A percentile compares a stretch with the other conserved stretches of the same genome.
Conservation (phyloP, 2,797 vertebrate species). For the Arctocebus calabarensis region DNA sequence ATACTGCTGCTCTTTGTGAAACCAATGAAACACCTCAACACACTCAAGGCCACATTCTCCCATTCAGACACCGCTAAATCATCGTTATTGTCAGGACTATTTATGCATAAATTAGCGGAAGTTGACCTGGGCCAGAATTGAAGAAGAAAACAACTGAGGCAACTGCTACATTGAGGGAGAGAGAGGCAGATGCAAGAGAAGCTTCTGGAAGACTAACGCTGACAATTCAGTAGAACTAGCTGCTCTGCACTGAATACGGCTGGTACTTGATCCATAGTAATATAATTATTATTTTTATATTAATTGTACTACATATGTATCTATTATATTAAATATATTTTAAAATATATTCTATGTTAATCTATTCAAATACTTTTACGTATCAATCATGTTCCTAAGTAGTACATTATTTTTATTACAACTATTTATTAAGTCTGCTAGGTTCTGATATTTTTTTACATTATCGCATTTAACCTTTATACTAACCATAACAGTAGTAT, state of each 20-base stretch:
- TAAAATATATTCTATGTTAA: not conserved
- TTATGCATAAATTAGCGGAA: not conserved
- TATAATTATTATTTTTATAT: not conserved
- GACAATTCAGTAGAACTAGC: not conserved
- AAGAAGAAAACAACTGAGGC: not conserved
- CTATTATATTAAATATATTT: not conserved
- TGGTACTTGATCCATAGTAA: not conserved
- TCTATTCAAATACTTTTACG: not conserved
- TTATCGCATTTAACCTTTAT: constrained; percentile 22
- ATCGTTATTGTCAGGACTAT: not conserved
- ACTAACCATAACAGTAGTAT: not conserved
- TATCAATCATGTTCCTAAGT: not conserved
- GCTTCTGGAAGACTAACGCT: rapidly evolving
- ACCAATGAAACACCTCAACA: not conserved
- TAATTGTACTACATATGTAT: not conserved
- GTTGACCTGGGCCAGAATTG: not conserved
- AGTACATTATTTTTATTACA: not conserved
- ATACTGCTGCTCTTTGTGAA: constrained; percentile 7
- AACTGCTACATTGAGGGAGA: not conserved
- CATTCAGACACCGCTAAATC: not conserved
- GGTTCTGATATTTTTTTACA: not conserved
- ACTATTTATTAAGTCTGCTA: not conserved
- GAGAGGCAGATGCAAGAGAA: not conserved
- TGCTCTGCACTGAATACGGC: not conserved
- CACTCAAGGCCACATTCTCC: not conserved